A percentile compares a stretch with the other conserved stretches of the same genome.
phyloP scores from a whole-genome alignment of 92 coral and sea anemone genomes.

The Epizoanthus illoricatus region DNA sequence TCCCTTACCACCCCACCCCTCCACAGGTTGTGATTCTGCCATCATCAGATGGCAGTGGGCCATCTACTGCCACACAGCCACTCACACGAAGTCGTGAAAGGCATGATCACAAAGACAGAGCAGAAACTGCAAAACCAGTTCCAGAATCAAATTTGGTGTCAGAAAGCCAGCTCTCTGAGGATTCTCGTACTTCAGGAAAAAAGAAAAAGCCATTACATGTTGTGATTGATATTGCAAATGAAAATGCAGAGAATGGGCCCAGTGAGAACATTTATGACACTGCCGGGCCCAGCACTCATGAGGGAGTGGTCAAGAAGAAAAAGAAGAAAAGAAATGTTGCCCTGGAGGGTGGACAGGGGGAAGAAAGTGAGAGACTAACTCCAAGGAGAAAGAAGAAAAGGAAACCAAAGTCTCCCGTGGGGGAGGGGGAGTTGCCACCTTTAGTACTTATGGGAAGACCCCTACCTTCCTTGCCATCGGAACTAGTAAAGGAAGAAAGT shows the following conservation, averaged over 20 bases:
- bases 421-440: conserved; percentile 25
- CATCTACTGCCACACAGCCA: not conserved
- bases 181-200: not conserved
- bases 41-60: not conserved
- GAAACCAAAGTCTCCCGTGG: conserved; percentile 12
- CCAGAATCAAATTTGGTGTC: not conserved
- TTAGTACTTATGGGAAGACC: conserved; percentile 29
- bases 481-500: not conserved
- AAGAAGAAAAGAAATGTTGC: conserved; percentile 31
- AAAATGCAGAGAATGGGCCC: conserved; percentile 6
- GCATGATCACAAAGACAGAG: not conserved
- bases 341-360: conserved; percentile 17
- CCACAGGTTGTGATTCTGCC: conserved; percentile 1
- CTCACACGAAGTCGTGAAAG: not conserved
- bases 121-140: not conserved
- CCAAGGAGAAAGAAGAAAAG: conserved; percentile 36
- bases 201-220: conserved; percentile 19
- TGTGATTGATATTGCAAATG: conserved; percentile 13
- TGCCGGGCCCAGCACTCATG: not conserved
- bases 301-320: conserved; percentile 21
- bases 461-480: conserved; percentile 16
- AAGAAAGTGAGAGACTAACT: conserved; percentile 20
- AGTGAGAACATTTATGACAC: not conserved
- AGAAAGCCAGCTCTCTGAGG: not conserved
- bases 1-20: conserved; percentile 1